Base-by-base conservation (phyloP, 2,113 vertebrate species). In the Phyllostomus discolor region DNA sequence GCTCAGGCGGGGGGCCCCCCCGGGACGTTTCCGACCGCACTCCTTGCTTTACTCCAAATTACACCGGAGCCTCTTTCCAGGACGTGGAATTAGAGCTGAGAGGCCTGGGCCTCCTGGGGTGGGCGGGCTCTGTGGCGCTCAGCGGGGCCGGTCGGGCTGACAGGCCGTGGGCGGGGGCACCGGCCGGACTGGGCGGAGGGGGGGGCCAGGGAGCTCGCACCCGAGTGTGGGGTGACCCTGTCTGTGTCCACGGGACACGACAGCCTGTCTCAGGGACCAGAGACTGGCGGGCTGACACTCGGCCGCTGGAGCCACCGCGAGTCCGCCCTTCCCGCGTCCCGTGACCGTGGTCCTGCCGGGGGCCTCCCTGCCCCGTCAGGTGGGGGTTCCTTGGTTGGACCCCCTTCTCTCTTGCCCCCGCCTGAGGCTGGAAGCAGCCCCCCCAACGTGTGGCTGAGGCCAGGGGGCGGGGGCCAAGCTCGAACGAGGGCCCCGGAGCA, bases 31-130 rank as follows among this genome's bases (percentile, higher is more conserved):
- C 52, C 67, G 73, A 54, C 72, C 50, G 28, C 89, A 95, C 66
- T 4, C 67, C 93, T 95, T 28, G 26, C 38, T 85, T 94, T 43
- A 62, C 93, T 97, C 72, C 66, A 54, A 16, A 80, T 96, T 94
- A 94, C 90, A 33, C 93, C 31, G 88, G 64, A 84, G 33, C 84
- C 94, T 81, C 91, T 95, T 91, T 96, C 52, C 72, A 91, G 96
- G 93, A 91, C 9, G 0, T 92, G 93, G 96, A 95, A 97, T 95
- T 94, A 96, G 95, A 96, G 72, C 85, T 67, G 67, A 38, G 78
- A 14, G 59, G 59, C 59, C 26, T 3, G 1, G 70, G 52, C 50
- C 38, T 81, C 94, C 66, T 3, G 43, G 24, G 72, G 16, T 10
- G 57, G 54, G 57, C 1, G 24, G 57, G 24, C 57, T 3, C 57